Evolutionary conservation across 2,797 vertebrate genomes (phyloP).

Genomic region (Gymnopithys bicolor): DNA sequence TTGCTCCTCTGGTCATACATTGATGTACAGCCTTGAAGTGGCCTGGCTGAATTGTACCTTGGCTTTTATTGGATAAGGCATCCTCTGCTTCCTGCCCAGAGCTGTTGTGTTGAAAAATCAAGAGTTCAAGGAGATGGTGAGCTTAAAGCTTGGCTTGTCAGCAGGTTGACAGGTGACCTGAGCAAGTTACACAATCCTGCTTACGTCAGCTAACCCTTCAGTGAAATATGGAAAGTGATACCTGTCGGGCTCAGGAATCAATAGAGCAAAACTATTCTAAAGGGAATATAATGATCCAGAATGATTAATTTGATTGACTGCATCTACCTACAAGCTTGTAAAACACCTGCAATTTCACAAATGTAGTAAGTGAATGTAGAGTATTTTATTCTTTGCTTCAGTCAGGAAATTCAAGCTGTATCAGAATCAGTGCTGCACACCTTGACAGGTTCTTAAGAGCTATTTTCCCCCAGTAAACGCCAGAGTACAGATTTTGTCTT

Average conservation of each 20-base stretch:
- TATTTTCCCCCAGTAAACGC: background rate
- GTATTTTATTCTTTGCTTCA: background rate
- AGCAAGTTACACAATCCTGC: conserved; percentile 20
- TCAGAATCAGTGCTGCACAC: background rate
- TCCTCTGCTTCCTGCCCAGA: background rate
- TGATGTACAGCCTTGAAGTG: background rate
- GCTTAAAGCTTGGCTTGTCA: conserved; percentile 7
- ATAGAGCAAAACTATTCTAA: background rate
- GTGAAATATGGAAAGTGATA: background rate
- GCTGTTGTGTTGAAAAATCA: conserved; percentile 19
- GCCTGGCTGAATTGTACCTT: background rate
- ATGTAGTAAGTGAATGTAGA: background rate
- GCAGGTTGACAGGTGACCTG: background rate
- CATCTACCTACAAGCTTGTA: background rate
- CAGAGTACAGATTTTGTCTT: background rate
- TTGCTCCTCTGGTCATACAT: background rate
- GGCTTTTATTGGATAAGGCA: conserved; percentile 5
- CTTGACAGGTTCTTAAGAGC: background rate
- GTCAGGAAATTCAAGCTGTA: background rate
- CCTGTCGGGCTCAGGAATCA: background rate
- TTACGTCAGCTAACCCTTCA: background rate
- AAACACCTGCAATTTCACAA: background rate
- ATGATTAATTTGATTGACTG: conserved; percentile 4
- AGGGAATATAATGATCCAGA: background rate
- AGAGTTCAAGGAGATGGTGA: conserved; percentile 19